Conservation (phyloP, 2,797 vertebrate species). For the Florisuga fusca region DNA sequence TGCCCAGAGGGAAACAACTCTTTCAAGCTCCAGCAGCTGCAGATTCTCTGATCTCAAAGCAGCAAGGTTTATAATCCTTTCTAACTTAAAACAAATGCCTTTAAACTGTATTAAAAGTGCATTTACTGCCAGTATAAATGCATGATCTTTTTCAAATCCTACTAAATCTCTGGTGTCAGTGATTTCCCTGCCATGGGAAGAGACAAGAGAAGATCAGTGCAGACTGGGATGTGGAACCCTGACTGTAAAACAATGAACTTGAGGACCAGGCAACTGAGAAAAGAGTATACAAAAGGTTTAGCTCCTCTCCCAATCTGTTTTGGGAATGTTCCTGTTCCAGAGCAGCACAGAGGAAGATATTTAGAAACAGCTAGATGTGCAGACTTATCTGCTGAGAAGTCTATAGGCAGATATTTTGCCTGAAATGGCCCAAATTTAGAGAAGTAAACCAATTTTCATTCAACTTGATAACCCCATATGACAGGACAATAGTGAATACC, state of each 20-base stretch:
- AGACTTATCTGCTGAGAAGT: background rate
- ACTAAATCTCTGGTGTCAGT: slow-evolving; percentile 10
- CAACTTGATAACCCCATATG: rapidly evolving
- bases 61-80: slow-evolving; percentile 7
- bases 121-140: background rate
- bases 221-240: background rate
- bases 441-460: background rate
- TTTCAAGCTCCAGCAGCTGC: background rate
- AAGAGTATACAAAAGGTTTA: background rate
- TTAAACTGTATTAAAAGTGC: slow-evolving; percentile 49
- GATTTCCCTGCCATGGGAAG: background rate
- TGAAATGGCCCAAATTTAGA: background rate
- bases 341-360: background rate
- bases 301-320: background rate
- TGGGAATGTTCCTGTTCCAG: background rate
- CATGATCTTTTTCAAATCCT: slow-evolving; percentile 48
- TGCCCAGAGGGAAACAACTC: background rate
- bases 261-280: background rate
- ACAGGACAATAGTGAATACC: background rate
- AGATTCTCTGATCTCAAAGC: background rate
- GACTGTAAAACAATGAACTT: background rate
- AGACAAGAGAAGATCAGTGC: background rate
- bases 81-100: slow-evolving; percentile 38
- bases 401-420: background rate
- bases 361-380: background rate